Conservation (phyloP, 2,888 invertebrate genomes). For the Drosophila imparisetae region DNA sequence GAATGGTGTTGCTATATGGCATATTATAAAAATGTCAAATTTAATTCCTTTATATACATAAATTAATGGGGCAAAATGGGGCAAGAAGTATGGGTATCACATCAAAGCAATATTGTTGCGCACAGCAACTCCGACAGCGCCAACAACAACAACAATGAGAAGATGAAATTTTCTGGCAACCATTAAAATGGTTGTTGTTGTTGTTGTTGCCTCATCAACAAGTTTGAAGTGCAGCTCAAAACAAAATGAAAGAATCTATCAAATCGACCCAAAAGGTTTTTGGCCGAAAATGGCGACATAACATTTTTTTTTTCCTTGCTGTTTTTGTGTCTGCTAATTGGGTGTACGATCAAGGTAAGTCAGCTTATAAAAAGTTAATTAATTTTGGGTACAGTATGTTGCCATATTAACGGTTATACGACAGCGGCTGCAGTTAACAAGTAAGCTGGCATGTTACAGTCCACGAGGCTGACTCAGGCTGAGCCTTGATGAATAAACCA, state of each 20-base stretch:
- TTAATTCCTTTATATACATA: conserved; percentile 42
- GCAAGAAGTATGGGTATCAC: conserved; percentile 27
- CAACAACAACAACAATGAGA: background rate
- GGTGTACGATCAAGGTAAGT: conserved; percentile 23
- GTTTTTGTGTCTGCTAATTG: conserved; percentile 3
- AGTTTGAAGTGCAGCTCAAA: conserved; percentile 22
- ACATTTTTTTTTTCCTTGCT: background rate
- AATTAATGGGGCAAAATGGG: conserved; percentile 14
- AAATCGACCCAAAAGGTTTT: background rate
- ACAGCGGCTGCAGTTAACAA: conserved; percentile 11
- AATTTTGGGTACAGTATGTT: background rate
- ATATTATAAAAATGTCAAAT: conserved; percentile 44
- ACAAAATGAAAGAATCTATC: conserved; percentile 1
- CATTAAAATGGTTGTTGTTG: conserved; percentile 13
- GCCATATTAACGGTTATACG: background rate
- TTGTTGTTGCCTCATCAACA: conserved; percentile 8
- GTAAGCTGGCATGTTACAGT: conserved; percentile 6
- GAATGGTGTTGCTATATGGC: conserved; percentile 15
- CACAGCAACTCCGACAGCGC: conserved; percentile 38
- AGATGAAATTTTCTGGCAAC: conserved; percentile 10
- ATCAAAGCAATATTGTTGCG: conserved; percentile 56
- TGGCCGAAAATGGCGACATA: background rate
- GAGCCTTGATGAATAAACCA: conserved; percentile 49
- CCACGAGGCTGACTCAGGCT: conserved; percentile 19
- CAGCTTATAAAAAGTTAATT: conserved; percentile 8